phyloP scores from a whole-genome alignment of 1,140 invertebrate genomes.

The Solen grandis region DNA sequence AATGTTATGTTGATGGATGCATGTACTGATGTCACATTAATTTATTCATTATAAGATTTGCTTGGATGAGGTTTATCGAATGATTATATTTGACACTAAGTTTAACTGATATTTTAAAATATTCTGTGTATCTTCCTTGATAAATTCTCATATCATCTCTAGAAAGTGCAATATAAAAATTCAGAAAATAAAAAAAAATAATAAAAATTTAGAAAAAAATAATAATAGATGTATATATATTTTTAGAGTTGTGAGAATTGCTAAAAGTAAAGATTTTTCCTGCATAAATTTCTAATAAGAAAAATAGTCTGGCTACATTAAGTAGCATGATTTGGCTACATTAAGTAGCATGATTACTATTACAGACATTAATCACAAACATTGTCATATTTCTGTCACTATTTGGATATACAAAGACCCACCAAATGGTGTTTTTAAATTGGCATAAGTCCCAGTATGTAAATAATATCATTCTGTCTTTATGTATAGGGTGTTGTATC shows the following conservation, averaged over 20 bases:
- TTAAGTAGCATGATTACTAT: too few relatives aligned
- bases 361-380: too few relatives aligned
- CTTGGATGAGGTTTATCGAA: constrained; percentile 49
- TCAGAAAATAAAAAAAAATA: neutral
- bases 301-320: too few relatives aligned
- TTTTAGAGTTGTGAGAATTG: too few relatives aligned
- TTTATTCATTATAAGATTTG: constrained; percentile 30
- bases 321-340: too few relatives aligned
- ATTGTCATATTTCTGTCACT: too few relatives aligned
- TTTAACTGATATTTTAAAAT: neutral
- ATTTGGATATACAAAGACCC: too few relatives aligned
- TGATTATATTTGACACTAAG: neutral
- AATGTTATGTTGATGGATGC: constrained; percentile 30
- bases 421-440: too few relatives aligned
- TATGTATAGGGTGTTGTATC: constrained; percentile 26
- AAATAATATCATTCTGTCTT: neutral
- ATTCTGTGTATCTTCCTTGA: neutral
- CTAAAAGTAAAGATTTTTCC: too few relatives aligned
- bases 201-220: constrained; percentile 8
- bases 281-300: too few relatives aligned
- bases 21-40: constrained; percentile 6
- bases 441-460: too few relatives aligned
- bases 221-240: neutral
- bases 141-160: neutral
- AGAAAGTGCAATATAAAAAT: neutral